Conservation (phyloP, 2,797 vertebrate species). For the Sebastes cheni region DNA sequence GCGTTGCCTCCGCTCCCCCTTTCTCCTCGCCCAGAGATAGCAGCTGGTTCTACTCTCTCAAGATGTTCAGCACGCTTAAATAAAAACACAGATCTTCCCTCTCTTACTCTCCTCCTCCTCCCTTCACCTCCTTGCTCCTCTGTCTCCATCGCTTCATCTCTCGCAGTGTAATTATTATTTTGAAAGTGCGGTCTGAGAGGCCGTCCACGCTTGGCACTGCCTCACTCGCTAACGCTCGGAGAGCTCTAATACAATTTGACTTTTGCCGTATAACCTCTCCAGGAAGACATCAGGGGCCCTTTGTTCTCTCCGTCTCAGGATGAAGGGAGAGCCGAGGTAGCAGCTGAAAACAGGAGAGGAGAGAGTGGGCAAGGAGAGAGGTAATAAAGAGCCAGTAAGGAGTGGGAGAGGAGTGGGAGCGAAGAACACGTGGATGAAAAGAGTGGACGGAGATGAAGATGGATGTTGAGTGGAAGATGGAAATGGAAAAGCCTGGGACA, state of each 20-base stretch:
- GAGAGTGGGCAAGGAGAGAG: constrained; percentile 12
- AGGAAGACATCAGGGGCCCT: constrained; percentile 72
- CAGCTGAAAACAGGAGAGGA: constrained; percentile 1
- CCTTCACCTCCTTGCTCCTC: constrained; percentile 54
- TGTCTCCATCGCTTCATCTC: constrained; percentile 63
- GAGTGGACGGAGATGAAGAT: constrained; percentile 31
- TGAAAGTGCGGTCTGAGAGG: constrained; percentile 69
- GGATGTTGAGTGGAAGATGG: constrained; percentile 44
- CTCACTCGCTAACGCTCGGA: constrained; percentile 55
- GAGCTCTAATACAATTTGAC: constrained; percentile 77
- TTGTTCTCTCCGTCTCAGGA: constrained; percentile 52
- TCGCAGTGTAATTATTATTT: constrained; percentile 79
- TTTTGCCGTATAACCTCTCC: constrained; percentile 74
- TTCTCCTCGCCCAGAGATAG: constrained; percentile 60
- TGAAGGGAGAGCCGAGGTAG: constrained; percentile 32
- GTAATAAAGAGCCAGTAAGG: constrained; percentile 1
- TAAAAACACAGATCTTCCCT: constrained; percentile 70
- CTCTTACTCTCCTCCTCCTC: constrained; percentile 42
- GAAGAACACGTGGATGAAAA: constrained; percentile 28
- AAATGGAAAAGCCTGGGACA: constrained; percentile 28
- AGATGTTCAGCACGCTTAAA: constrained; percentile 67
- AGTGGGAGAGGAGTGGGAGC: constrained; percentile 4
- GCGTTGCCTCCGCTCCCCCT: constrained; percentile 16
- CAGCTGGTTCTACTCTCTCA: constrained; percentile 78
- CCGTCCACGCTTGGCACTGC: constrained; percentile 71